Evolutionary conservation across 2,113 vertebrate species (phyloP), one percentile per base, ranked within the genome.

Genomic region (Octodon degus): DNA sequence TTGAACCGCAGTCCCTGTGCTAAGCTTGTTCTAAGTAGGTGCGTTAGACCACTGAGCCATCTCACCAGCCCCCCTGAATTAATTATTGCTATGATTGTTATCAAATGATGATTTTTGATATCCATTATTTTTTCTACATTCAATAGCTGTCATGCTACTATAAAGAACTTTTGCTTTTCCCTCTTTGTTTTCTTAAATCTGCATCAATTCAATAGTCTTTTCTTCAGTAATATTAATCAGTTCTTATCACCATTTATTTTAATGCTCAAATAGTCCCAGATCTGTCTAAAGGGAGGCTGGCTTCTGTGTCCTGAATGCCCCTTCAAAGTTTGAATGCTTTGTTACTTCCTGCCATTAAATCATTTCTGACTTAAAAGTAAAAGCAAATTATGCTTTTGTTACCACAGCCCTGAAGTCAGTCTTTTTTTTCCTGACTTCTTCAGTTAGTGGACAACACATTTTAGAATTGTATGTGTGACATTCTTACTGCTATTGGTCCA

Each of bases 91-190:
- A n/a, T 62, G 40, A 95, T 84, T 68, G 1, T 76, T 79, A 25
- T 60, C 80, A 95, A 92, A 79, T 79, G 67, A 53, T 72, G 62
- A 85, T 87, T 95, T 96, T 89, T 16, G 79, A 27, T 81, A 91
- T 86, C 10, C 55, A n/a, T 82, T 84, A 84, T 82, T 91, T 92
- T 27, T 89, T 97, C 63, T 63, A 65, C 37, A 92, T 92, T 77
- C 77, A 89, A 89, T 74, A 84, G 7, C 47, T 96, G 47, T 50
- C 40, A 43, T 70, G 55, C 37, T 74, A 58, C 6, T 53, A 80
- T 47, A 43, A 5, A 1, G 60, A 96, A 25, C 20, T 79, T 80
- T 82, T 81, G 70, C 17, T 81, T 81, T 47, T 86, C 16, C 58
- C 11, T 40, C 65, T 80, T 72, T 91, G 55, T 88, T 91, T 94